Evolutionary conservation across 2,888 invertebrate genomes (phyloP).

Genomic region (Stenodera caucasica): DNA sequence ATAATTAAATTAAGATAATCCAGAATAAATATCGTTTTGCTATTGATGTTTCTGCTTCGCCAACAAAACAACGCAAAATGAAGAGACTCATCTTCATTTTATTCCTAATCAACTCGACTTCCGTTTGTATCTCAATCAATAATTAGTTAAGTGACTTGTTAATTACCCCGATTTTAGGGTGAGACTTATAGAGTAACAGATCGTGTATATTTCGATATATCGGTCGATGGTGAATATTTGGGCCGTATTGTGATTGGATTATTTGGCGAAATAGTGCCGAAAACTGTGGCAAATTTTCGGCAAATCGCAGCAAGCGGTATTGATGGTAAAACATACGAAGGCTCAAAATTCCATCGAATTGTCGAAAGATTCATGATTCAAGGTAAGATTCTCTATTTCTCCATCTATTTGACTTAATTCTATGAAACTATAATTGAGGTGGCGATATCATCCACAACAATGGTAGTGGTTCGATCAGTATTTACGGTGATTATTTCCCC

Average conservation of each 20-base stretch:
- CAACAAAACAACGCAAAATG: too few species aligned
- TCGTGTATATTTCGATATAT: conserved; percentile 80
- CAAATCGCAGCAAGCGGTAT: conserved; percentile 77
- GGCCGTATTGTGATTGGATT: conserved; percentile 84
- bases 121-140: background rate
- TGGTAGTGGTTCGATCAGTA: conserved; percentile 82
- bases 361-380: conserved; percentile 91
- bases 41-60: too few species aligned
- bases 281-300: conserved; percentile 84
- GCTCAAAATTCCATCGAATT: conserved; percentile 80
- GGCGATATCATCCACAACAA: conserved; percentile 82
- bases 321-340: conserved; percentile 75
- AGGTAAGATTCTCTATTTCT: conserved; percentile 67
- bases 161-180: conserved; percentile 57
- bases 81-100: background rate
- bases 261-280: conserved; percentile 86
- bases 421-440: conserved; percentile 60
- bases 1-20: too few species aligned
- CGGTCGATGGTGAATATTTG: conserved; percentile 68
- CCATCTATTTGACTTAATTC: background rate
- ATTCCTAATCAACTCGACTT: background rate
- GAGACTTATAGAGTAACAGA: conserved; percentile 73
- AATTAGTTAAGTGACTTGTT: background rate
- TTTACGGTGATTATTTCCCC: conserved; percentile 81
- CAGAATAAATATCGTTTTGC: too few species aligned